Evolutionary conservation across 2,888 invertebrate genomes (phyloP), one percentile per base, ranked within the genome.

Genomic region (Mythimna ferrago): DNA sequence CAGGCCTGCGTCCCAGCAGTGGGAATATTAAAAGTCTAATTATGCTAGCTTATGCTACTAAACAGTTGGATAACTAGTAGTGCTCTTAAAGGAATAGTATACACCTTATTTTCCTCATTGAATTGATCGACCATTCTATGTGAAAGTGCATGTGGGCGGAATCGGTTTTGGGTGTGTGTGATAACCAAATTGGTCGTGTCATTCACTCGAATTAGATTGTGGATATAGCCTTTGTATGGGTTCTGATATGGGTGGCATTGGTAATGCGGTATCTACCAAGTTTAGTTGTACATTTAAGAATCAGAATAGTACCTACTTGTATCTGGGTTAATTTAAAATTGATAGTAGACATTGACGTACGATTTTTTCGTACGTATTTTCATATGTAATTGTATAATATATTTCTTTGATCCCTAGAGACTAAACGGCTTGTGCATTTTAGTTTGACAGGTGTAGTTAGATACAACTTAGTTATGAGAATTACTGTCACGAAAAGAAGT

Each of bases 141-240:
- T 70, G 64, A 56, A 76, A 71, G 72, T 78, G 64, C 64, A 72
- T 61, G 78, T 78, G 72, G 70, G 75, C 48, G 58, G 53, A n/a
- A 32, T 41, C 35, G 5, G 41, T 71, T 58, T 75, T 77, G 19
- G 48, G 63, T 21, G 64, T 64, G 63, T 64, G 60, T 71, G 19
- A 32, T 71, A 71, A 61, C 71, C 60, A 65, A 76, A n/a, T 71
- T 71, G 48, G 64, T 76, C 58, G 41, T 78, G 54, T 61, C 78
- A 51, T 78, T 78, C 58, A 35, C n/a, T 44, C 21, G 54, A 78
- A 75, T 54, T 54, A 54, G 26, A 62, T 66, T 19, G 48, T 35
- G 11, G 44, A 69, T 63, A 69, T 70, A n/a, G 48, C 19, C 48
- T 68, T 74, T 65, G 26, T 16, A 54, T 54, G 62, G 57, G 32